phyloP scores from a whole-genome alignment of 1,140 invertebrate genomes.

The Tetramorium parvispinum region DNA sequence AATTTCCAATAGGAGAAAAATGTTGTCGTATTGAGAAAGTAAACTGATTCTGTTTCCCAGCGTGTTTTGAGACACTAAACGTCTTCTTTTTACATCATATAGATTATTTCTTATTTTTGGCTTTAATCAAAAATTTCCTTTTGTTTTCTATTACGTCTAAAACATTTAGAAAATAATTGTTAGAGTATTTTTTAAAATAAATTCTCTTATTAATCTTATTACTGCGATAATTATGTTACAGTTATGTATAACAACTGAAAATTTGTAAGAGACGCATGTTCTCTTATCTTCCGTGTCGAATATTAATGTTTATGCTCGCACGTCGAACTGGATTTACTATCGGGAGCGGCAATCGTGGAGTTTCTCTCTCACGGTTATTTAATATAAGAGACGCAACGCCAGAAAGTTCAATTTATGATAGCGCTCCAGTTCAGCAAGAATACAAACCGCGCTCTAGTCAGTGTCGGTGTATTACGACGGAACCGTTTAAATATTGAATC shows the following conservation, averaged over 20 bases:
- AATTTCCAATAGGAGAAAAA: background rate
- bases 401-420: slow-evolving; percentile 49
- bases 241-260: background rate
- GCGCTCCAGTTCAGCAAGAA: slow-evolving; percentile 26
- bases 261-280: background rate
- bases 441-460: slow-evolving; percentile 24
- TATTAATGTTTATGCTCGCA: background rate
- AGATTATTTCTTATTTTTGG: background rate
- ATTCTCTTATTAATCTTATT: background rate
- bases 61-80: background rate
- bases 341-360: background rate
- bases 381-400: slow-evolving; percentile 22
- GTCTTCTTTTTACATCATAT: background rate
- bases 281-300: background rate
- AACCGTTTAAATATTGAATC: slow-evolving; percentile 45
- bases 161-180: background rate
- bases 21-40: background rate
- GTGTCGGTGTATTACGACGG: slow-evolving; percentile 34
- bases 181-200: background rate
- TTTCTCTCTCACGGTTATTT: slow-evolving; percentile 26
- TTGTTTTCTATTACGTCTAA: background rate
- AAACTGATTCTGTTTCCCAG: background rate
- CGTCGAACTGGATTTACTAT: slow-evolving; percentile 19
- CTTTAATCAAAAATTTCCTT: background rate
- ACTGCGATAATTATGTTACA: background rate